A percentile compares a stretch with the other conserved stretches of the same genome.
These are phyloP conservation scores for Diadumene lineata DNA, from an alignment of 92 coral and sea anemone genomes.

Conservation along the genomic window DNA sequence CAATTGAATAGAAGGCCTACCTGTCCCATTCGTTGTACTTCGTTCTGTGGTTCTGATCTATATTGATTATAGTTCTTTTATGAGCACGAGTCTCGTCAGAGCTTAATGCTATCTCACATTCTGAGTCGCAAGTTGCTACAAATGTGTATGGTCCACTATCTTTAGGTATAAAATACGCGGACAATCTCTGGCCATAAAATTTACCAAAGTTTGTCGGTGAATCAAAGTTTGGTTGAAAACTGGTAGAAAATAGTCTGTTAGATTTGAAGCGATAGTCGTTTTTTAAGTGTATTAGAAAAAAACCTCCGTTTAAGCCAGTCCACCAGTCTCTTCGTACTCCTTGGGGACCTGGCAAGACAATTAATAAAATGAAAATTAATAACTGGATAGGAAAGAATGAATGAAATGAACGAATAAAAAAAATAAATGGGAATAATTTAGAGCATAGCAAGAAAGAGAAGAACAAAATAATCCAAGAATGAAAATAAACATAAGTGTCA, in stretches of 20 bases:
- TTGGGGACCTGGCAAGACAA: neutral
- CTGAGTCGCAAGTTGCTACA: slow-evolving; percentile 77
- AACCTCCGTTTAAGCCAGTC: slow-evolving; percentile 59
- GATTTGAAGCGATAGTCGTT: slow-evolving; percentile 48
- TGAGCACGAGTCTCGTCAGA: slow-evolving; percentile 50
- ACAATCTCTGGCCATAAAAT: slow-evolving; percentile 70
- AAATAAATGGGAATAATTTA: neutral
- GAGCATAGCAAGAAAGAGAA: neutral
- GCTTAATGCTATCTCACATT: slow-evolving; percentile 63
- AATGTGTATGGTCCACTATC: slow-evolving; percentile 56
- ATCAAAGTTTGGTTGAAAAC: slow-evolving; percentile 32
- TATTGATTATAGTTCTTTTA: slow-evolving; percentile 44
- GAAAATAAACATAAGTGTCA: neutral
- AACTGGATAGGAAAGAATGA: slow-evolving; percentile 4
- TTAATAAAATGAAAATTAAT: no score
- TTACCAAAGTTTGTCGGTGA: slow-evolving; percentile 43
- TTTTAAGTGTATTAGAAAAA: slow-evolving; percentile 57
- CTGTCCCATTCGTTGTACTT: slow-evolving; percentile 63
- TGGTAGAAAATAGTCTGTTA: slow-evolving; percentile 31
- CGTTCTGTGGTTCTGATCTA: slow-evolving; percentile 68
- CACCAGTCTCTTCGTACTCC: slow-evolving; percentile 69
- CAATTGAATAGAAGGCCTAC: slow-evolving; percentile 29
- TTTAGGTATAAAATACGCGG: slow-evolving; percentile 65
- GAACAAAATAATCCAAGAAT: neutral
- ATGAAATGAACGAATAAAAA: neutral